Conservation (phyloP, 2,113 vertebrate species). For the Protobothrops flavoviridis region DNA sequence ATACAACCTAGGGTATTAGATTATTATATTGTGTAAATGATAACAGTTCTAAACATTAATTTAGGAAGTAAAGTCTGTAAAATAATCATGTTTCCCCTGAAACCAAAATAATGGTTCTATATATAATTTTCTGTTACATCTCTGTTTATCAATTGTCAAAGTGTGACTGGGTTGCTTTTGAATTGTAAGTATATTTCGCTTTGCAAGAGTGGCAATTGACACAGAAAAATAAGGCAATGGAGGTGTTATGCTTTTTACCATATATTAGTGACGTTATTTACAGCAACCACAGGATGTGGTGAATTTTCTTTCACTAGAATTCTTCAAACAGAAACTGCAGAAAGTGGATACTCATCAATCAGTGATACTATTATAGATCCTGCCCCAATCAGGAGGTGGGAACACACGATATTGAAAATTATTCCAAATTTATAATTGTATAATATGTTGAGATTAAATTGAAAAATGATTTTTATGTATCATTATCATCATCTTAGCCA, state of each 20-base stretch:
- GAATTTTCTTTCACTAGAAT: not conserved
- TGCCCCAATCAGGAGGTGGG: not conserved
- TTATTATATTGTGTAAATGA: not conserved
- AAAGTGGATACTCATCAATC: not conserved
- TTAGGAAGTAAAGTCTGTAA: not conserved
- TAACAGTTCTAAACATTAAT: not conserved
- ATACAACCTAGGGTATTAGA: not conserved
- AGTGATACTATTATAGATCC: not conserved
- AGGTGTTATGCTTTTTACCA: not conserved
- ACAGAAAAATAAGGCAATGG: not conserved
- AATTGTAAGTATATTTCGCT: not conserved
- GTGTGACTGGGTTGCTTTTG: not conserved
- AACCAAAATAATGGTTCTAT: not conserved
- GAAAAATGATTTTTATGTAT: not conserved
- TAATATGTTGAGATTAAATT: not conserved
- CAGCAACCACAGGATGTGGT: not conserved
- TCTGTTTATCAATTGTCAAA: not conserved
- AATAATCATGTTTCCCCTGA: slow-evolving; percentile 8
- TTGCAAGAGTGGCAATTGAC: not conserved
- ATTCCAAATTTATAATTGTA: not conserved
- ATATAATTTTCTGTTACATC: not conserved
- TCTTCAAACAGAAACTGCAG: not conserved
- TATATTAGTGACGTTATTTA: not conserved
- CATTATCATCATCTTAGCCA: no score
- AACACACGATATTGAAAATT: not conserved